Evolutionary conservation across 2,113 vertebrate species (phyloP).

Genomic region (Cardinalis cardinalis): DNA sequence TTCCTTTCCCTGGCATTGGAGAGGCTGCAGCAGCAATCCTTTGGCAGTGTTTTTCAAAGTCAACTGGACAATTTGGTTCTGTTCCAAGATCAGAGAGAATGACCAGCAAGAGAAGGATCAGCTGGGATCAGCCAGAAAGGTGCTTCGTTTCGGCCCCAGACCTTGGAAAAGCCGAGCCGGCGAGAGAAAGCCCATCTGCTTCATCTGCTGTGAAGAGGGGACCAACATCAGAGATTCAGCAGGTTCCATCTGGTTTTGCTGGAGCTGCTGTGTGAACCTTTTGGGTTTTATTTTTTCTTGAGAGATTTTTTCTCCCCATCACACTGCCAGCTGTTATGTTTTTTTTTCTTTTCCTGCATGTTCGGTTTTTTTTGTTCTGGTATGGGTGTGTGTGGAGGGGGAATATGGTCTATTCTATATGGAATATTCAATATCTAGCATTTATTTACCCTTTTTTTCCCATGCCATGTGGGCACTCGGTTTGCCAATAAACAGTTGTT

Average conservation of each 20-base stretch:
- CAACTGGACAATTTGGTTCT: accelerated
- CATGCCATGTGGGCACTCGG: accelerated
- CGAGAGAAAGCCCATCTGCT: accelerated
- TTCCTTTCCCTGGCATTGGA: background rate
- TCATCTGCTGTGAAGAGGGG: background rate
- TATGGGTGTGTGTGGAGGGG: accelerated
- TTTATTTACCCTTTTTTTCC: background rate
- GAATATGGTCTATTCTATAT: background rate
- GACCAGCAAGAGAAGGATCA: accelerated
- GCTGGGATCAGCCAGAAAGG: accelerated
- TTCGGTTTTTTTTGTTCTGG: accelerated
- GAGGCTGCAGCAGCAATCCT: background rate
- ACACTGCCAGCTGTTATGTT: accelerated
- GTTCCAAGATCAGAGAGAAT: background rate
- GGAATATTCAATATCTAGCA: background rate
- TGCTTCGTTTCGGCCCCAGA: accelerated
- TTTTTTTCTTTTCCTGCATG: background rate
- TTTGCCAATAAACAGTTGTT: background rate
- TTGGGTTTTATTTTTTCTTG: accelerated
- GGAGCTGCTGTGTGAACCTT: accelerated
- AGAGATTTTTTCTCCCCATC: background rate
- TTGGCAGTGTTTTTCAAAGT: background rate
- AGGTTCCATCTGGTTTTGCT: background rate
- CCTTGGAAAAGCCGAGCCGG: accelerated
- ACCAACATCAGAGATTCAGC: background rate